Evolutionary conservation across 2,113 vertebrate genomes (phyloP), one percentile per base, ranked within the genome.

Genomic region (Orthonyx spaldingii): DNA sequence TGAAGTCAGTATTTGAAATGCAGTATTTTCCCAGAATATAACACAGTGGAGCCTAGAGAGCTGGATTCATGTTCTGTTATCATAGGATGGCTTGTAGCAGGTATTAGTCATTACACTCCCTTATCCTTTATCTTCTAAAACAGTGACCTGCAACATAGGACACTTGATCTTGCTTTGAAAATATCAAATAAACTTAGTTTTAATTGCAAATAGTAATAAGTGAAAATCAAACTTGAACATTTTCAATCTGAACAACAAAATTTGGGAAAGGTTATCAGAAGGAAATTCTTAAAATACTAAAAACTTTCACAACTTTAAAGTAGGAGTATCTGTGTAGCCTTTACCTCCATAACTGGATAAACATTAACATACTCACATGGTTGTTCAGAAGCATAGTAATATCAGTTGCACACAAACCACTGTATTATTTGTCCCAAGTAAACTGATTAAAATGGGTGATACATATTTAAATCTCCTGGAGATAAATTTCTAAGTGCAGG

Each of bases 341-440:
- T 92, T 84, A 87, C 72, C 76, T 92, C 52, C 22, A 37, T 77
- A 87, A 1, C 0, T 84, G 52, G 27, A 86, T 63, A 96, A 91
- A 80, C 33, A 70, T 90, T 69, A 69, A 59, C 9, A 1, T 33
- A 91, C 53, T 80, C 35, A 87, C 12, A 5, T 44, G 32, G n/a
- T 17, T 78, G 50, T 53, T 89, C 89, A 84, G 44, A 68, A 78
- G 27, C 32, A 82, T 87, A 94, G 80, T 83, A 61, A 42, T 91
- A 96, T 94, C 89, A 87, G 81, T 65, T 68, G 82, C 74, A 68
- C 1, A 1, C 33, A 89, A 91, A 92, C 9, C 1, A 1, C 16
- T 24, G 7, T 71, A 94, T 79, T 79, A 95, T 95, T 95, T 96
- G 84, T 72, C 53, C 37, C 61, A 94, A 91, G 91, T 55, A 91